Conservation (phyloP, 1,140 invertebrate genomes). For the Tenebrio molitor region DNA sequence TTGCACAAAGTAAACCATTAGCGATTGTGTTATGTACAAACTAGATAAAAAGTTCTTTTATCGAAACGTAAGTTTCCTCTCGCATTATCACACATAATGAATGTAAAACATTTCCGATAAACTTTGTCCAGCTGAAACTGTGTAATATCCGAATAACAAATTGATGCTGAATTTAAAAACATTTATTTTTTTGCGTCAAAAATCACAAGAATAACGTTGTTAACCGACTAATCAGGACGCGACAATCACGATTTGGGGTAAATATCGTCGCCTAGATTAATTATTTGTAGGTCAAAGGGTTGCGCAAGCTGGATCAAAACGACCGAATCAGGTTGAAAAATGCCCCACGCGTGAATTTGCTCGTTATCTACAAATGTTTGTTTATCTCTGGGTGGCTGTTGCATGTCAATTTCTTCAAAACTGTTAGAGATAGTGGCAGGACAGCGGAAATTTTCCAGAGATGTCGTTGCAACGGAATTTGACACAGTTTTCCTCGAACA, state of each 20-base stretch:
- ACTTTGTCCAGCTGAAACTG: slow-evolving; percentile 16
- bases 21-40: background rate
- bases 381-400: slow-evolving; percentile 18
- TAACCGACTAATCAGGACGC: too few relatives aligned
- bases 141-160: background rate
- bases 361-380: too few relatives aligned
- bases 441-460: slow-evolving; percentile 14
- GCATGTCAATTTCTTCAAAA: slow-evolving; percentile 21
- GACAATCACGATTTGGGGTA: too few relatives aligned
- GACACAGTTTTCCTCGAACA: too few relatives aligned
- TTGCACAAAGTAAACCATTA: background rate
- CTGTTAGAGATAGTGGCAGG: background rate
- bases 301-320: too few relatives aligned
- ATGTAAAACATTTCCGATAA: slow-evolving; percentile 35
- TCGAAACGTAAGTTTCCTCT: slow-evolving; percentile 32
- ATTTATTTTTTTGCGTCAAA: too few relatives aligned
- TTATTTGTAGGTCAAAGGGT: too few relatives aligned
- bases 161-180: too few relatives aligned
- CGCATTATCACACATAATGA: slow-evolving; percentile 13
- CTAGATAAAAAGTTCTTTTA: slow-evolving; percentile 21
- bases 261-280: too few relatives aligned
- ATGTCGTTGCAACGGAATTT: background rate
- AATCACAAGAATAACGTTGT: background rate
- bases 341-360: too few relatives aligned
- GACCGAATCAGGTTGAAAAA: too few relatives aligned